phyloP scores from a whole-genome alignment of 2,888 invertebrate species.

The Candidula unifasciata region DNA sequence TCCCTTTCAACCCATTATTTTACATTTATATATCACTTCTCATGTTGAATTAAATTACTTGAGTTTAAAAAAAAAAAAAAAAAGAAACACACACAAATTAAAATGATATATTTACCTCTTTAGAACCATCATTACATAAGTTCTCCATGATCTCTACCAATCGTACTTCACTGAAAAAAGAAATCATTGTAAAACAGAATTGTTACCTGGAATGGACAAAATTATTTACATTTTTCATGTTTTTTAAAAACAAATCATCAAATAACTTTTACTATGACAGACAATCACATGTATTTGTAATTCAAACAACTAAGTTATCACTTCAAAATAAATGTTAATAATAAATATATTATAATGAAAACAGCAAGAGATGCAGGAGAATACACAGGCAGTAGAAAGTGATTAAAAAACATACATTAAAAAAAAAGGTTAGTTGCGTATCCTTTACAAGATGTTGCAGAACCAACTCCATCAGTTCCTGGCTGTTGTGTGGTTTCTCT shows the following conservation, averaged over 20 bases:
- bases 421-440: no score
- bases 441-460: no score
- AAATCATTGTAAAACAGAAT: background rate
- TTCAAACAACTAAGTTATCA: background rate
- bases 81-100: background rate
- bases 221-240: background rate
- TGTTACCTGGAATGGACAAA: background rate
- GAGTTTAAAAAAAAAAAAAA: background rate
- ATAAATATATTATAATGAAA: no score
- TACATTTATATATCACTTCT: no score
- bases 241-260: background rate
- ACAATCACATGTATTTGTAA: background rate
- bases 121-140: slow-evolving; percentile 85
- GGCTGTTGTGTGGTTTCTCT: no score
- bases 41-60: background rate
- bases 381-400: no score
- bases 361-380: no score
- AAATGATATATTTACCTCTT: slow-evolving; percentile 81
- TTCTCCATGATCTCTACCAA: slow-evolving; percentile 95
- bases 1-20: no score
- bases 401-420: no score
- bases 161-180: slow-evolving; percentile 85
- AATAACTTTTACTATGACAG: background rate
- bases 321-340: no score
- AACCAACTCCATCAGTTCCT: no score